Evolutionary conservation across 2,797 vertebrate species (phyloP).

Genomic region (Lithobates pipiens): DNA sequence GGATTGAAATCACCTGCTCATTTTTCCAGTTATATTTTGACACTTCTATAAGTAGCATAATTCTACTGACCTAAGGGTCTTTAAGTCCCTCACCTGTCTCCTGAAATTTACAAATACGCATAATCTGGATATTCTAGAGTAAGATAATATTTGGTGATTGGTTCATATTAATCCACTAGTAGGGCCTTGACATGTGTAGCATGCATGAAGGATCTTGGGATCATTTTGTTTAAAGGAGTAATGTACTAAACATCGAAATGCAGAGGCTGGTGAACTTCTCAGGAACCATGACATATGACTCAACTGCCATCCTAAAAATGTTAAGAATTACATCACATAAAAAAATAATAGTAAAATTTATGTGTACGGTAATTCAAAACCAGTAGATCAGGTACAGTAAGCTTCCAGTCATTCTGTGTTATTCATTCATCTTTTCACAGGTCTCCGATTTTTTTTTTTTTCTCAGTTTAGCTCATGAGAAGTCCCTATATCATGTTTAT

Average conservation of each 20-base stretch:
- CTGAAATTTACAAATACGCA: too few relatives aligned
- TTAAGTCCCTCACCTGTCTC: too few relatives aligned
- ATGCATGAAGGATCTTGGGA: neutral
- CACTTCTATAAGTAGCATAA: too few relatives aligned
- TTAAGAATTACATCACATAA: conserved; percentile 18
- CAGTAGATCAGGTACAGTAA: neutral
- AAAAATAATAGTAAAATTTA: conserved; percentile 6
- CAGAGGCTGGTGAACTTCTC: conserved; percentile 21
- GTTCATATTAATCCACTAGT: neutral
- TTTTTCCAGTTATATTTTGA: too few relatives aligned
- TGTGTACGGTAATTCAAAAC: conserved; percentile 3
- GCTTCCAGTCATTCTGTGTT: neutral
- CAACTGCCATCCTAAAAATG: conserved; percentile 40
- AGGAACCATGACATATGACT: conserved; percentile 33
- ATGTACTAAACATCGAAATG: conserved; percentile 39
- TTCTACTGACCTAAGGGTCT: too few relatives aligned
- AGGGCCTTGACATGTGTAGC: neutral
- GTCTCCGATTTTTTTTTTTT: too few relatives aligned
- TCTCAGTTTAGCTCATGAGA: neutral
- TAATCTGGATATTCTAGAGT: too few relatives aligned
- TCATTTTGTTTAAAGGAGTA: neutral
- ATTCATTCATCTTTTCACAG: neutral
- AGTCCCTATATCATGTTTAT: neutral
- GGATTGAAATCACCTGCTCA: too few relatives aligned
- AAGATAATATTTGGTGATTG: neutral